Conservation (phyloP, 2,888 invertebrate genomes). For the Synanthedon tipuliformis region DNA sequence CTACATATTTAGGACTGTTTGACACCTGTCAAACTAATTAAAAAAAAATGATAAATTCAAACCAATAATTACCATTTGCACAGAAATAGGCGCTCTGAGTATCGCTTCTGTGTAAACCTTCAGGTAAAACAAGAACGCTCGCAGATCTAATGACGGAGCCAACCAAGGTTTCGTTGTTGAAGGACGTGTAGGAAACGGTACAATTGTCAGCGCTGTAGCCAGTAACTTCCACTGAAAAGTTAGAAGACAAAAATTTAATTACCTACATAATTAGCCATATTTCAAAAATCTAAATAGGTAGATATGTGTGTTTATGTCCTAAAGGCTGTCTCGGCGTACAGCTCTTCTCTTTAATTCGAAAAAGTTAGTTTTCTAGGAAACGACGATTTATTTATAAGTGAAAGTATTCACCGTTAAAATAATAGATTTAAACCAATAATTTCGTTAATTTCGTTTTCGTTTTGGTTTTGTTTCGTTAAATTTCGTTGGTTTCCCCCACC, state of each 20-base stretch:
- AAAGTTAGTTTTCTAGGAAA: no score
- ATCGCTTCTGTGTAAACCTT: constrained; percentile 73
- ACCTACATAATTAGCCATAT: not conserved
- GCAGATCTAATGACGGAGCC: constrained; percentile 73
- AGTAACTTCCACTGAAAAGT: constrained; percentile 73
- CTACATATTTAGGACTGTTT: no score
- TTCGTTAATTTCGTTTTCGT: no score
- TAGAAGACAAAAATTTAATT: constrained; percentile 8
- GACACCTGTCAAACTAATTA: no score
- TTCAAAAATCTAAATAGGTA: not conserved
- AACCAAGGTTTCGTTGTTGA: constrained; percentile 70
- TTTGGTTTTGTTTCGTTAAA: no score
- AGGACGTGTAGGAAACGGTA: constrained; percentile 67
- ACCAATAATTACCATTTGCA: constrained; percentile 68
- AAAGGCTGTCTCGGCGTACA: no score
- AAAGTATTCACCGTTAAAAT: no score
- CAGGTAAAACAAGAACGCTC: constrained; percentile 71
- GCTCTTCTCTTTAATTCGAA: no score
- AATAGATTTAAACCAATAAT: no score
- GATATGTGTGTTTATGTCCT: not conserved
- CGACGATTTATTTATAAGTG: no score
- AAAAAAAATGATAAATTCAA: no score
- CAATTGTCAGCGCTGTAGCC: constrained; percentile 75
- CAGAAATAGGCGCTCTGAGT: constrained; percentile 78
- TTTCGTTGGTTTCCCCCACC: no score